Base-by-base conservation (phyloP, 2,888 invertebrate species). In the Cybosia mesomella region DNA sequence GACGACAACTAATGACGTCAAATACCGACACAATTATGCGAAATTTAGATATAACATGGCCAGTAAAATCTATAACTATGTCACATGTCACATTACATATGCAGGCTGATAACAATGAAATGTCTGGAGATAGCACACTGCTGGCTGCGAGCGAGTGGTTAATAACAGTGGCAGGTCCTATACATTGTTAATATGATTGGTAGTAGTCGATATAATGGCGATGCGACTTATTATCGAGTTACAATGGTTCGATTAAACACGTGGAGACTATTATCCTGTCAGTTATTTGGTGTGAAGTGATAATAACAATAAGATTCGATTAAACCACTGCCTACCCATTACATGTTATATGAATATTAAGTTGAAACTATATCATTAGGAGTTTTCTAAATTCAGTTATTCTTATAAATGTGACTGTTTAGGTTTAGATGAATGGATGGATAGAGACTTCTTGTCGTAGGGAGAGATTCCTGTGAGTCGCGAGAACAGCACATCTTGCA, bases 41-140 rank as follows among this genome's bases (percentile, higher is more conserved):
- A 70, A 72, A 72, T 54, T 71, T 72, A 73, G 64, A 78, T 78
- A 64, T 72, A 74, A 73, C 72, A 75, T 73, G 75, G 66, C 68
- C 58, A 67, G 63, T 79, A 74, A 81, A 79, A 77, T 74, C 71
- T 65, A 74, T 75, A 76, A 76, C 74, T 76, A 80, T 72, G 73
- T 81, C 84, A 81, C 79, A 71, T 81, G 77, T 81, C 81, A 76
- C 83, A 86, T 85, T 83, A 85, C 74, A 74, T 77, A 85, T 87
- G 82, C 83, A 82, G 76, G 77, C 84, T 82, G 86, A 88, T 85
- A 86, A 77, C 81, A 77, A 80, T 77, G 77, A 80, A 77, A 76
- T 77, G 84, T 84, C 85, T 82, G 79, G 82, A 87, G 86, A 87
- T 87, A 84, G 83, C 83, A 82, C 82, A 82, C 85, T 68, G 11